A percentile compares a stretch with the other conserved stretches of the same genome.
Evolutionary conservation across 1,140 invertebrate genomes (phyloP).

Genomic region (Homalodisca vitripennis): DNA sequence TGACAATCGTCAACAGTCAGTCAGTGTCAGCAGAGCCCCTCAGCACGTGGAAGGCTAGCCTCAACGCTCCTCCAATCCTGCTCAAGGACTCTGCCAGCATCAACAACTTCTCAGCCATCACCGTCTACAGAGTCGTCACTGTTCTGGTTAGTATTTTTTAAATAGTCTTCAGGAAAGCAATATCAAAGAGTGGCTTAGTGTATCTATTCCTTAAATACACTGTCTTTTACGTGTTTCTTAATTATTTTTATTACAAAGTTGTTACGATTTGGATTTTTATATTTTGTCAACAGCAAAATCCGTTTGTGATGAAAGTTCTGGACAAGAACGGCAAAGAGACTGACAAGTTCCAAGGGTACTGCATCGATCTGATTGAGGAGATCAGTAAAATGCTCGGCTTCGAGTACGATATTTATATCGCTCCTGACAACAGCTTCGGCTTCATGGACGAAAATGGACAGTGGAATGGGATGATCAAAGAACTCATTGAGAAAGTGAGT

Average conservation of each 20-base stretch:
- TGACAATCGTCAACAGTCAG: conserved; percentile 52
- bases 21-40: conserved; percentile 58
- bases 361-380: conserved; percentile 87
- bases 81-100: conserved; percentile 64
- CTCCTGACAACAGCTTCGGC: conserved; percentile 77
- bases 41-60: conserved; percentile 67
- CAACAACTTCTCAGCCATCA: conserved; percentile 74
- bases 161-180: too few relatives aligned
- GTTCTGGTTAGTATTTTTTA: conserved; percentile 59
- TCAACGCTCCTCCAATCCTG: conserved; percentile 58
- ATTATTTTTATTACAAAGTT: too few relatives aligned
- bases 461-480: conserved; percentile 92
- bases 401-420: conserved; percentile 82
- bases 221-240: too few relatives aligned
- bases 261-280: too few relatives aligned
- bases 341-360: conserved; percentile 80
- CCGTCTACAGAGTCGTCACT: conserved; percentile 77
- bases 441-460: conserved; percentile 80
- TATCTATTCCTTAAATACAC: background rate
- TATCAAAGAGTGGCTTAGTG: background rate
- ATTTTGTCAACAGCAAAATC: conserved; percentile 82
- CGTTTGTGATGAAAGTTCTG: conserved; percentile 78
- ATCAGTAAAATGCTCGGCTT: conserved; percentile 82
- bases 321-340: conserved; percentile 52
- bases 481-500: conserved; percentile 79